Percentiles rank a stretch among this genome's conserved stretches.
These are phyloP conservation scores for Iselma pallidipennis DNA, from an alignment of 2,888 invertebrate species.

Conservation along the genomic window DNA sequence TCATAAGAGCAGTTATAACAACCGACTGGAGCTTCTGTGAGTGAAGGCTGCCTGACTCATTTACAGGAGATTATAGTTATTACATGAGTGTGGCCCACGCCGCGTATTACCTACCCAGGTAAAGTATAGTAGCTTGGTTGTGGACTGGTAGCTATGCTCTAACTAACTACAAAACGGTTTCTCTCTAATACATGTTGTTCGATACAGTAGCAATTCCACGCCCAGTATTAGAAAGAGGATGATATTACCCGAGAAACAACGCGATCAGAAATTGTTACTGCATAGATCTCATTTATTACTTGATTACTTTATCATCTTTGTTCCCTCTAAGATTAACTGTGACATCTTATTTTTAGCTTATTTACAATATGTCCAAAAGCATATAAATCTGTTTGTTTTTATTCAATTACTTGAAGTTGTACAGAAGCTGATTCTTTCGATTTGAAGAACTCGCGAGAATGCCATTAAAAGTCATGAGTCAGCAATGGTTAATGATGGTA, in stretches of 20 bases:
- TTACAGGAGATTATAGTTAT: conserved; percentile 51
- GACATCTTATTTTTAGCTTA: no score
- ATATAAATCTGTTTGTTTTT: conserved; percentile 25
- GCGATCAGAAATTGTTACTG: no score
- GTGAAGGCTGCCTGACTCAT: conserved; percentile 47
- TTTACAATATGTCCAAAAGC: no score
- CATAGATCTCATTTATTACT: no score
- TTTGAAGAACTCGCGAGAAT: conserved; percentile 4
- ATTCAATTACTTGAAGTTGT: no score
- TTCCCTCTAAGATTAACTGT: no score
- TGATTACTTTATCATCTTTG: no score
- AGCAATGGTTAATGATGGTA: conserved; percentile 24
- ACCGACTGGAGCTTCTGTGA: conserved; percentile 40
- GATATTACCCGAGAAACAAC: no score
- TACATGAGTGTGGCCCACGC: conserved; percentile 44
- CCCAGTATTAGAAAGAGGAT: conserved; percentile 42
- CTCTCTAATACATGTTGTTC: conserved; percentile 8
- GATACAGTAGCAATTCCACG: conserved; percentile 35
- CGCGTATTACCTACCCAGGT: conserved; percentile 35
- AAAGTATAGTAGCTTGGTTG: no score
- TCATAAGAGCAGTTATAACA: conserved; percentile 26
- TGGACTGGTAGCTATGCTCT: no score
- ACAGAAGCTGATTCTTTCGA: conserved; percentile 10
- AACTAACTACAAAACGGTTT: background rate
- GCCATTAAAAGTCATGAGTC: conserved; percentile 26